These are phyloP conservation scores for Helleia helle DNA, from an alignment of 2,888 invertebrate genomes.

Conservation along the genomic window DNA sequence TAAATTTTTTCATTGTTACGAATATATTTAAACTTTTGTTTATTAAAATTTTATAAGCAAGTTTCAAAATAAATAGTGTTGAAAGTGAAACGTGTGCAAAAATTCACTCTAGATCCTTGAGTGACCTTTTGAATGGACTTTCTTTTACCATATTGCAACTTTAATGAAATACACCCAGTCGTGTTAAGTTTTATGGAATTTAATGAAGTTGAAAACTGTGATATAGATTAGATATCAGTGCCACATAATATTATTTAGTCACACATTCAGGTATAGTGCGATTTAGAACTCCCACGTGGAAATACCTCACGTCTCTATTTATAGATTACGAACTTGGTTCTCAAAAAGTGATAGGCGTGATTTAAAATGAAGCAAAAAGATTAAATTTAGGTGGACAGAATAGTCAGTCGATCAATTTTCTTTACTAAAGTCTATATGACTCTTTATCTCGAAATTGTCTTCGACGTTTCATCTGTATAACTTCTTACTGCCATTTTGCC, in stretches of 20 bases:
- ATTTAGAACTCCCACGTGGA: constrained; percentile 69
- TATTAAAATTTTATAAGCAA: constrained; percentile 42
- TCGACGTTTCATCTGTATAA: constrained; percentile 6
- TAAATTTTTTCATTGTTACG: constrained; percentile 36
- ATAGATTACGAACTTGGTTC: constrained; percentile 64
- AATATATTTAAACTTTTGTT: constrained; percentile 38
- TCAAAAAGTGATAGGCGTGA: constrained; percentile 44
- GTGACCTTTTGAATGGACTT: constrained; percentile 66
- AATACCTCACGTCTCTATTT: constrained; percentile 69
- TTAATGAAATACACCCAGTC: constrained; percentile 32
- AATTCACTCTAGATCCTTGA: constrained; percentile 64
- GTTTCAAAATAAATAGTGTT: constrained; percentile 48
- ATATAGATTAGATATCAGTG: constrained; percentile 54
- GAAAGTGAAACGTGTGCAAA: constrained; percentile 49
- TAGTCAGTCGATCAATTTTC: constrained; percentile 9
- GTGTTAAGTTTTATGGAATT: constrained; percentile 34
- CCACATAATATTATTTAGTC: constrained; percentile 42
- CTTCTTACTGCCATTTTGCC: constrained; percentile 22
- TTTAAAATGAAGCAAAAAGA: constrained; percentile 31
- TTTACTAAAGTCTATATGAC: background rate
- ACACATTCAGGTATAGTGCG: constrained; percentile 53
- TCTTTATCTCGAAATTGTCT: constrained; percentile 9
- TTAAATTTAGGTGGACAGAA: constrained; percentile 10
- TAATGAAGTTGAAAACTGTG: constrained; percentile 42
- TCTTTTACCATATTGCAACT: constrained; percentile 66